Conservation (phyloP, 2,888 invertebrate genomes). For the Agriopis leucophaearia region DNA sequence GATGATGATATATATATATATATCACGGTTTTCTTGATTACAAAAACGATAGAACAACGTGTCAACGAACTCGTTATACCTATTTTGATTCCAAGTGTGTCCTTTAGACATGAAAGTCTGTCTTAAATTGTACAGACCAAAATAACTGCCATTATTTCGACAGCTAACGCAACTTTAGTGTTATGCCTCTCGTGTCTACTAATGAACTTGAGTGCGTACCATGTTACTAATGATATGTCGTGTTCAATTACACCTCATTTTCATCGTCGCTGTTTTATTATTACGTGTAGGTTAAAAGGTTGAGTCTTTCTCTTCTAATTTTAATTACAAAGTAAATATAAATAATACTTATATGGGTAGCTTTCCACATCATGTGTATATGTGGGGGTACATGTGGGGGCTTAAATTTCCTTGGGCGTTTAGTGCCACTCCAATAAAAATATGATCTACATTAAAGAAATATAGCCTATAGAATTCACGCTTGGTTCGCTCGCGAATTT, state of each 20-base stretch:
- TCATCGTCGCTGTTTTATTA: conserved; percentile 6
- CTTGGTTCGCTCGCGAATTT: too few species aligned
- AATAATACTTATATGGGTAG: too few species aligned
- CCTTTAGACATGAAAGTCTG: not conserved
- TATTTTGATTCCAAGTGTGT: not conserved
- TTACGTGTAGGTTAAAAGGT: not conserved
- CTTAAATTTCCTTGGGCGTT: too few species aligned
- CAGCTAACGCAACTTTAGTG: conserved; percentile 8
- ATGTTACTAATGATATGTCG: conserved; percentile 28
- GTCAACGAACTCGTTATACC: not conserved
- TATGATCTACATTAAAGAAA: too few species aligned
- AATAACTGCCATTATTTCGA: conserved; percentile 1
- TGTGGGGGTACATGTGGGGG: too few species aligned
- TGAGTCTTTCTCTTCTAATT: not conserved
- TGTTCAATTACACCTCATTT: conserved; percentile 21
- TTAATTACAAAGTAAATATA: not conserved
- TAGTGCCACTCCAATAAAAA: too few species aligned
- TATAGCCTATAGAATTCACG: too few species aligned
- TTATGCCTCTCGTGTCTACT: conserved; percentile 3
- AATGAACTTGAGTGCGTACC: conserved; percentile 16
- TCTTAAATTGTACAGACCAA: not conserved
- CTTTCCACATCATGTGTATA: too few species aligned
- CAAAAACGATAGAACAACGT: too few species aligned
- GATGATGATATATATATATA: too few species aligned
- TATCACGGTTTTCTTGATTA: too few species aligned